Evolutionary conservation across 2,888 invertebrate species (phyloP), one percentile per base, ranked within the genome.

Genomic region (Watsonalla binaria): DNA sequence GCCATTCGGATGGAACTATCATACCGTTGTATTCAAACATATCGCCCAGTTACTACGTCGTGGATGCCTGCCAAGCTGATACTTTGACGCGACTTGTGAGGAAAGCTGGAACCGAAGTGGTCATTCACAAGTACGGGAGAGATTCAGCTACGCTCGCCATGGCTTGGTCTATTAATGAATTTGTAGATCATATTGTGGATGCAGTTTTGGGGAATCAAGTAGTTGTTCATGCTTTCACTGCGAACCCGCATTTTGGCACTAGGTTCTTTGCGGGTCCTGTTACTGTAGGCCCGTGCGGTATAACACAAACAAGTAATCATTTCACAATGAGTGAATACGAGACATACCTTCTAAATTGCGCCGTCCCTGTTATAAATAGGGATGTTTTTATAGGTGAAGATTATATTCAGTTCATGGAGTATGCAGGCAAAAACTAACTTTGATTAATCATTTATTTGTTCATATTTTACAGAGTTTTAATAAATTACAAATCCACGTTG

Each of bases 11-110:
- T 13, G 72, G 82, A 1, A 84, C 85, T 2, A 75, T 84, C 42
- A 66, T 86, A 51, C 86, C 86, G 5, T 57, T 86, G 34, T 86
- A 84, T 66, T 86, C 86, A 1, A 80, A 78, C 62, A 58, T 86
- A 47, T 53, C 62, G 4, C 84, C 84, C 0, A 47, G 56, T 2
- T 61, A 61, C 45, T 68, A 68, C 45, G 45, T 24, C 34, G 35
- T 86, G 15, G 71, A 78, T 57, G 53, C 62, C 6, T 58, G 59
- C 45, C 72, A 78, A 70, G 80, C 78, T 9, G 76, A 82, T 54
- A 74, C 72, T 33, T 57, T 85, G 15, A 85, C 85, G 5, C 69
- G 80, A 13, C 62, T 82, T 4, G 61, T 85, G 37, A 76, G 80
- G 47, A 78, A 73, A 63, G 76, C 82, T 45, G 82, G 79, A 0